Base-by-base conservation (phyloP, 2,797 vertebrate species). In the Kryptolebias ocellatus region DNA sequence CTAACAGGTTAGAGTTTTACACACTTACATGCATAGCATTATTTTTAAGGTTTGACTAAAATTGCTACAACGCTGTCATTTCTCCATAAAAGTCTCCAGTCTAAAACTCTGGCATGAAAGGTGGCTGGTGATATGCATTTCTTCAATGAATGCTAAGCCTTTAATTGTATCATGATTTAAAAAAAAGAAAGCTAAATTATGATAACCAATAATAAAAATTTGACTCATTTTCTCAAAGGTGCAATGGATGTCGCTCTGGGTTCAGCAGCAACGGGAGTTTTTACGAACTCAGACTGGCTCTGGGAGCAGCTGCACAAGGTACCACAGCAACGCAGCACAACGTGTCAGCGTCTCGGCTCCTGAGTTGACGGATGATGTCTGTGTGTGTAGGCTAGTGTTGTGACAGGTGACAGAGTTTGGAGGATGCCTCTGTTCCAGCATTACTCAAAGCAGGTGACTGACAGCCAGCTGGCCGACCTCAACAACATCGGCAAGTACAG, bases 351-450 rank as follows among this genome's bases (percentile, higher is more conserved):
- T 67, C 46, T 50, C 55, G 63, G 58, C 27, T 72, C 34, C 42
- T 72, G 50, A 79, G 47, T 57, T 86, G 76, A 90, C 20, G 5
- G 27, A 66, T 70, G 28, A 28, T 76, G n/a, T 72, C 14, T 68
- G 34, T 67, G 28, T 64, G 49, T 67, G 47, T 93, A 99, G 98
- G 97, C 98, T 44, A 97, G 97, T 69, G 66, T 97, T 74, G 86
- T 96, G 77, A 99, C 97, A 4, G 98, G 98, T 50, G 98, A 99
- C 91, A 92, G 98, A 75, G 95, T 99, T 61, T 99, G 98, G 98
- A 94, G 98, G 78, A 98, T 99, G 98, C 98, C 98, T 69, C 94
- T 99, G 69, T 99, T 96, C 87, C 93, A 98, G 54, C 98, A 99
- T 84, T 99, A 99, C 78, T 96, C 95, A 67, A 94, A 84, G 87